Percentiles rank a stretch among this genome's conserved stretches.
Evolutionary conservation across 2,888 invertebrate genomes (phyloP).

Genomic region (Acronicta psi): DNA sequence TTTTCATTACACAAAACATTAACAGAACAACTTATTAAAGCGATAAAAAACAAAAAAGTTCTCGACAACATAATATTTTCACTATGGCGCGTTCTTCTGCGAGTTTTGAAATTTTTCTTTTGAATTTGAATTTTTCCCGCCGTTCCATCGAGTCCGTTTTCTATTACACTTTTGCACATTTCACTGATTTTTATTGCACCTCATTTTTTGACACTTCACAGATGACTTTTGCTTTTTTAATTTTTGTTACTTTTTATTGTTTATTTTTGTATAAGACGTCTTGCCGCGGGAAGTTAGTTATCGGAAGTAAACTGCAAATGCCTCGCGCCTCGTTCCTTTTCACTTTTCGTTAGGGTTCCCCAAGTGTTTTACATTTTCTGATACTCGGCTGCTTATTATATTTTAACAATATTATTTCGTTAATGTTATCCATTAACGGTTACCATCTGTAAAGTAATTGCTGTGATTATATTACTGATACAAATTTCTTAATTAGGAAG

Average conservation of each 20-base stretch:
- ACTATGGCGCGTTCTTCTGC: conserved; percentile 66
- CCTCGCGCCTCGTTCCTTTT: conserved; percentile 73
- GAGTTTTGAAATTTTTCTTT: conserved; percentile 76
- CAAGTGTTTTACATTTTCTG: conserved; percentile 58
- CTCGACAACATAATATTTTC: conserved; percentile 55
- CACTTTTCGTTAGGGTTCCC: conserved; percentile 74
- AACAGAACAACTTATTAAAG: conserved; percentile 63
- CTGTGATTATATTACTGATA: conserved; percentile 4
- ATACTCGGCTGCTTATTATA: conserved; percentile 15
- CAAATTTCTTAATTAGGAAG: neutral
- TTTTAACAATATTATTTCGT: conserved; percentile 8
- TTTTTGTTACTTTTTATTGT: conserved; percentile 48
- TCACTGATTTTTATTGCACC: conserved; percentile 62
- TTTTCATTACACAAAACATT: conserved; percentile 73
- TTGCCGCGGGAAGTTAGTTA: conserved; percentile 71
- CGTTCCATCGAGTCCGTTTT: conserved; percentile 67
- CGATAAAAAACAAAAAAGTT: conserved; percentile 61
- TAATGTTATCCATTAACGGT: conserved; percentile 5
- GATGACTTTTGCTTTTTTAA: conserved; percentile 40
- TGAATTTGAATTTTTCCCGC: conserved; percentile 71
- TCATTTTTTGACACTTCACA: conserved; percentile 53
- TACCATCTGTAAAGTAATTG: conserved; percentile 45
- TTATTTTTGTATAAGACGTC: conserved; percentile 68
- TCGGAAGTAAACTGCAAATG: conserved; percentile 79
- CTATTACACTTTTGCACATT: conserved; percentile 68